Evolutionary conservation across 2,888 invertebrate genomes (phyloP), one percentile per base, ranked within the genome.

Genomic region (Lysandra coridon): DNA sequence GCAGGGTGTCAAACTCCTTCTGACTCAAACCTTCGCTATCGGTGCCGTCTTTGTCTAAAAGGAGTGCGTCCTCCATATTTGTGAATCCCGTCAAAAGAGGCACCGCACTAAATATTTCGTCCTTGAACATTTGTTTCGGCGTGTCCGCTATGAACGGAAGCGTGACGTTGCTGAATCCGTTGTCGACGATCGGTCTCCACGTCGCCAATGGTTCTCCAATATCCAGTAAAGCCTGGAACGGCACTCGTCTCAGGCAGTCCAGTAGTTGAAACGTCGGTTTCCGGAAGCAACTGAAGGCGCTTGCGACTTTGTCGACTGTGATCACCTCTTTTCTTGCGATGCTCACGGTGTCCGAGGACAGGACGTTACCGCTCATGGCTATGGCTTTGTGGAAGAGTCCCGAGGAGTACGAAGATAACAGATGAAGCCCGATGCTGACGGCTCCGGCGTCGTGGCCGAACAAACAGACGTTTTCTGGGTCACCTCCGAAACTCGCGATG

Each of bases 381-480:
- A 98, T 97, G 0, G 97, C 97, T 88, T 97, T 95, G 81, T 97
- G 88, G 84, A 98, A 98, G 75, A 96, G 95, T 40, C 96, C 96
- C 69, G 95, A 93, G 0, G 97, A 96, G 88, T 95, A 95, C 78
- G 95, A 94, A 2, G 96, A 96, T 53, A 97, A 92, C 87, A 97
- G 92, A 88, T 98, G 98, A 1, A 98, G 90, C 0, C 97, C 97
- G 4, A 97, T 96, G 86, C 98, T 97, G 2, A 97, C 95, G 1
- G 97, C 97, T 0, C 98, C 98, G 0, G 97, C 96, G 69, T 97
- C 97, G 85, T 98, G 97, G 0, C 98, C 98, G 90, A 97, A 97
- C 78, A 98, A 94, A 80, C 97, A 96, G 14, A 98, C 96, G 82
- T 97, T 97, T 44, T 96, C 95, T 0, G 96, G 95, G 83, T 97